Evolutionary conservation across 2,888 invertebrate species (phyloP), one percentile per base, ranked within the genome.

Genomic region (Eupithecia vulgata): DNA sequence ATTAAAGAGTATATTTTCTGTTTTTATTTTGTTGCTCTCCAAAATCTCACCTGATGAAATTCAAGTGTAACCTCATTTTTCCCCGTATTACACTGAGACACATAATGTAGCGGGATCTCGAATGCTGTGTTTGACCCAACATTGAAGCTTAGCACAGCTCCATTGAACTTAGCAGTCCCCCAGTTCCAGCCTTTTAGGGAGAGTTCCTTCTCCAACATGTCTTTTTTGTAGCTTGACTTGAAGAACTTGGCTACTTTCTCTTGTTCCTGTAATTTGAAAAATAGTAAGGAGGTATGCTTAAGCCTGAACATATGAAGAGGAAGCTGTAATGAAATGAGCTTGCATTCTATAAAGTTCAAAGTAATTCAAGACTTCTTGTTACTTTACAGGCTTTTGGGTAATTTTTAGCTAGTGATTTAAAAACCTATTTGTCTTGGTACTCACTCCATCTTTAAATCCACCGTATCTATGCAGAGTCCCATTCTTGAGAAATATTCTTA

Each of bases 181-280:
- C 99, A 99, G 91, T 99, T 99, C 99, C 99, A 99, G 0, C 99
- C 99, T 88, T 98, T 99, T 1, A 99, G 95, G 78, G 98, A 98
- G 70, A 99, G 91, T 85, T 99, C 99, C 84, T 98, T 98, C 84
- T 98, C 98, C 66, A 98, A 94, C 96, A 99, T 96, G 73, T 98
- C 97, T 81, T 97, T 97, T 40, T 96, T 95, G 89, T 99, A 99
- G 79, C 97, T 96, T 8, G 95, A 95, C 78, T 96, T 96, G 81
- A 99, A 97, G 90, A 98, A 99, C 82, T 98, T 97, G 0, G 97
- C 96, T 64, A 99, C 95, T 88, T 98, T 99, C 66, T 99, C 99
- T 92, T 97, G 97, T 81, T 99, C 99, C 96, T 98, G 86, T 25
- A 91, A 86, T 66, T n/a, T 37, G 17, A 21, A 42, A n/a, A 34